phyloP scores from a whole-genome alignment of 1,140 invertebrate genomes.

The Thaumetopoea pityocampa region DNA sequence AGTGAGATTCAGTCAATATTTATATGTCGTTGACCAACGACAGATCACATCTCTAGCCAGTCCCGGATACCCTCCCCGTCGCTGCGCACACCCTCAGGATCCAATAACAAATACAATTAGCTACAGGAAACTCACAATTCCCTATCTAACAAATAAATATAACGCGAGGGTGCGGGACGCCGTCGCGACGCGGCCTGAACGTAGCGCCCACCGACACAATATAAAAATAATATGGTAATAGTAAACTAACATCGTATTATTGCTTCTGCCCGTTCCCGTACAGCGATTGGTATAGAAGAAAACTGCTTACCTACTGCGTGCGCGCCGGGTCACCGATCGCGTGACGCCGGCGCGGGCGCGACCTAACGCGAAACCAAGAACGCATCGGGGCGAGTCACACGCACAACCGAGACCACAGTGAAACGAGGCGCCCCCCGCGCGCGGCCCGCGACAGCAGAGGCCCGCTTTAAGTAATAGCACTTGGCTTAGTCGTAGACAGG shows the following conservation, averaged over 20 bases:
- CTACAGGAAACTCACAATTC: constrained; percentile 74
- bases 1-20: constrained; percentile 77
- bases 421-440: constrained; percentile 51
- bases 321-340: constrained; percentile 51
- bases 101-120: constrained; percentile 74
- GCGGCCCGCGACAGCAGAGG: constrained; percentile 45
- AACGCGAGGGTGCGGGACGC: constrained; percentile 59
- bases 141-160: constrained; percentile 75
- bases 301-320: constrained; percentile 67
- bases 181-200: too few relatives aligned
- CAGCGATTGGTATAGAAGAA: constrained; percentile 75
- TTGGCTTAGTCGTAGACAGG: constrained; percentile 72
- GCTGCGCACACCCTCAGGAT: constrained; percentile 66
- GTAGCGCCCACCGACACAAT: constrained; percentile 70
- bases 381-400: constrained; percentile 71
- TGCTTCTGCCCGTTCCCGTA: constrained; percentile 76
- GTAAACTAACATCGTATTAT: constrained; percentile 76
- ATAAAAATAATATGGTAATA: constrained; percentile 76
- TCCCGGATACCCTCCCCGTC: constrained; percentile 59
- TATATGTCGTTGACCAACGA: constrained; percentile 76
- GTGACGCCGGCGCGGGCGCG: constrained; percentile 49
- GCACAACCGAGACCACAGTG: constrained; percentile 75
- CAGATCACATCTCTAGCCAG: constrained; percentile 75
- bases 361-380: constrained; percentile 52
- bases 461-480: constrained; percentile 73